Evolutionary conservation across 2,888 invertebrate genomes (phyloP), one percentile per base, ranked within the genome.

Genomic region (Euspilapteryx auroguttella): DNA sequence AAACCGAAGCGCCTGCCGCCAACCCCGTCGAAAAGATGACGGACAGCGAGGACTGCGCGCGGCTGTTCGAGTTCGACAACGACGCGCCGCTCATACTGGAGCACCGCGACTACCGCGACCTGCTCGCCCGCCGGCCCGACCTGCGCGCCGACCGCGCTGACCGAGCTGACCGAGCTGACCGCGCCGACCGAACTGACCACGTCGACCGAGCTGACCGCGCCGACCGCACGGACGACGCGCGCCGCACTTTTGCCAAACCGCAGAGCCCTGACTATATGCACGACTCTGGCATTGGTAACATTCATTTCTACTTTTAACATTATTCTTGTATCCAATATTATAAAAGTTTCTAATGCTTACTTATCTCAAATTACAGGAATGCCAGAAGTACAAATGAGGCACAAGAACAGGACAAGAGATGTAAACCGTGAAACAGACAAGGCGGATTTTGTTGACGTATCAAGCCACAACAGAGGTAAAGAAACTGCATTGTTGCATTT

Each of bases 61-160:
- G 71, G 26, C 52, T 77, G 21, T 77, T 82, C 45, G 81, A 79
- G 46, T 82, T 82, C 44, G 82, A 82, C 40, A 80, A 79, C 43
- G 76, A 77, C 40, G 73, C 75, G 3, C 75, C 75, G 0, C 54
- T 73, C 14, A 78, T 80, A 23, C 57, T 68, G 56, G 76, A 73
- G 39, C 69, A 69, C 30, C 69, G 68, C 42, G 76, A 76, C 34
- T 75, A 68, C 30, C 50, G 69, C 29, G 71, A 73, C 45, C 68
- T 75, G 34, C 61, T 75, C 22, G n/a, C n/a, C n/a, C n/a, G n/a
- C n/a, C n/a, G n/a, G n/a, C n/a, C n/a, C n/a, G n/a, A n/a, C n/a
- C n/a, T n/a, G n/a, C n/a, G n/a, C n/a, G n/a, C n/a, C n/a, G n/a
- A n/a, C n/a, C n/a, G n/a, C n/a, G n/a, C n/a, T n/a, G n/a, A n/a